Evolutionary conservation across 92 coral and sea anemone species (phyloP).

Genomic region (Siderastrea siderea): DNA sequence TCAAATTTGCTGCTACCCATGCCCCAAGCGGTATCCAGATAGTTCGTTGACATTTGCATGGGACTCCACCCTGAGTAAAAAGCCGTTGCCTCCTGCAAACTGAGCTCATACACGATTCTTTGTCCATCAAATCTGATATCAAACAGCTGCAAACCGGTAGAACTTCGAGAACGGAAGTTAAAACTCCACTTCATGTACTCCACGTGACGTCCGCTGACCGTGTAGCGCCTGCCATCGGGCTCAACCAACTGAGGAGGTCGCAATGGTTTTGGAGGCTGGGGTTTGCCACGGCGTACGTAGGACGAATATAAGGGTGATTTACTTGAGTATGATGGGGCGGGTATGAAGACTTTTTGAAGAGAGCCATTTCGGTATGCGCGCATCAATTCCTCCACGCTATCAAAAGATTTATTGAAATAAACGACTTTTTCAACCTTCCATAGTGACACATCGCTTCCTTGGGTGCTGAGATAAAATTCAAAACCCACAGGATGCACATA

Average conservation of each 20-base stretch:
- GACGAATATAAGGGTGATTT: constrained; percentile 58
- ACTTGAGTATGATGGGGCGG: constrained; percentile 48
- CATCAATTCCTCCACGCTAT: constrained; percentile 66
- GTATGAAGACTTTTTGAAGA: constrained; percentile 54
- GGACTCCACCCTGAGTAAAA: constrained; percentile 87
- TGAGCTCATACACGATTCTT: constrained; percentile 81
- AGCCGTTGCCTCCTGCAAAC: constrained; percentile 86
- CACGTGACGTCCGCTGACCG: constrained; percentile 79
- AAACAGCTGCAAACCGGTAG: constrained; percentile 84
- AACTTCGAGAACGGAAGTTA: constrained; percentile 79
- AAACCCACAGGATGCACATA: constrained; percentile 71
- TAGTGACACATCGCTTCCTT: constrained; percentile 64
- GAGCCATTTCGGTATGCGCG: constrained; percentile 67
- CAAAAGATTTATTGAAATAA: constrained; percentile 71
- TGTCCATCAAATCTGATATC: constrained; percentile 70
- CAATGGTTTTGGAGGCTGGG: constrained; percentile 66
- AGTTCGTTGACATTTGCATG: constrained; percentile 69
- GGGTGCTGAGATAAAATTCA: constrained; percentile 53
- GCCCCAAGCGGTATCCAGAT: constrained; percentile 75
- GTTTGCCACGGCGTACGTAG: constrained; percentile 66
- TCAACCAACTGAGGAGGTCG: constrained; percentile 78
- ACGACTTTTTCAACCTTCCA: constrained; percentile 76
- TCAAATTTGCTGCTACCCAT: constrained; percentile 73
- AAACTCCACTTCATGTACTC: constrained; percentile 94
- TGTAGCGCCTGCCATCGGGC: constrained; percentile 91